Conservation (phyloP, 2,888 invertebrate species). For the Athrips mouffetella region DNA sequence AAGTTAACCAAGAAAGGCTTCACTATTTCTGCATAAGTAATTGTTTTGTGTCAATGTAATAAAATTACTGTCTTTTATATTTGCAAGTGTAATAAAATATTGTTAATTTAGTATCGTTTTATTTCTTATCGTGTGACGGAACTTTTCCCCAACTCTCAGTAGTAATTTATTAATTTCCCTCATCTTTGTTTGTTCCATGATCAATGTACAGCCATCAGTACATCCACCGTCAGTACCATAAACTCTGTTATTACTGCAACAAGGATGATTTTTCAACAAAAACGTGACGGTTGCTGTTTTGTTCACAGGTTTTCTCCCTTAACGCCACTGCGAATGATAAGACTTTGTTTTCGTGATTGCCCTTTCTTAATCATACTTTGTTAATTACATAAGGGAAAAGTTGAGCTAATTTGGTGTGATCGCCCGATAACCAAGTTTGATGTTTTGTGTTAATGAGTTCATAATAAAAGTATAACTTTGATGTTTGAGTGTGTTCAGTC, state of each 20-base stretch:
- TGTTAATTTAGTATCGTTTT: no score
- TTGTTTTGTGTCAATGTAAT: no score
- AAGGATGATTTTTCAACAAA: no score
- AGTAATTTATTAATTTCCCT: conserved; percentile 71
- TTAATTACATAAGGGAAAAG: conserved; percentile 73
- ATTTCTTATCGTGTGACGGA: conserved; percentile 32
- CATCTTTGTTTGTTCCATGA: conserved; percentile 63
- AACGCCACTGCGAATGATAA: conserved; percentile 54
- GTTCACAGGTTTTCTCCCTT: conserved; percentile 23
- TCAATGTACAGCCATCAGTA: no score
- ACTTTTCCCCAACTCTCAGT: conserved; percentile 37
- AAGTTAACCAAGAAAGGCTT: no score
- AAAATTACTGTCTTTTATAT: no score
- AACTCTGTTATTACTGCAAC: no score
- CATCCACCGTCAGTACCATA: no score
- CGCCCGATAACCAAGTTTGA: conserved; percentile 49
- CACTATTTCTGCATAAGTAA: no score
- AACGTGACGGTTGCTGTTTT: no score
- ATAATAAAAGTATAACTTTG: conserved; percentile 29
- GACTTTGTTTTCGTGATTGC: conserved; percentile 74
- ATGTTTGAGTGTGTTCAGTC: no score
- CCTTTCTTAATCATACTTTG: conserved; percentile 76
- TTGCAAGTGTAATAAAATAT: no score
- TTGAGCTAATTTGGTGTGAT: conserved; percentile 66
- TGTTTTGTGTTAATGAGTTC: conserved; percentile 51